Percentiles rank a stretch among this genome's conserved stretches.
phyloP scores from a whole-genome alignment of 2,113 vertebrate genomes.

The Panthera uncia region DNA sequence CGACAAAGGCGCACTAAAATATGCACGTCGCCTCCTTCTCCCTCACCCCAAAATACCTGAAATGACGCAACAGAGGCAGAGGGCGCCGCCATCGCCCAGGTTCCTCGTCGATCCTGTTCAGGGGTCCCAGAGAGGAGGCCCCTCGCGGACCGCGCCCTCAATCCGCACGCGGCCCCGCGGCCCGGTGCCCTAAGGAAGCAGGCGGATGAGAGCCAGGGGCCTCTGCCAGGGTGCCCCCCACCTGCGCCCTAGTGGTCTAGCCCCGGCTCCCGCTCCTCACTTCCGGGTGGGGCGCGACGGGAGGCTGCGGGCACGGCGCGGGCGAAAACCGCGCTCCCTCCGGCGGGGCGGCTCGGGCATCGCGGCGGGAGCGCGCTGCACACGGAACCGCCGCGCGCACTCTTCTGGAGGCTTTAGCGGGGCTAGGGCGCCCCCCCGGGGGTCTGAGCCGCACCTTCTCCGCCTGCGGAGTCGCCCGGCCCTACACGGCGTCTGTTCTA shows the following conservation, averaged over 20 bases:
- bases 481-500: too few species aligned
- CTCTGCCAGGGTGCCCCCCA: neutral
- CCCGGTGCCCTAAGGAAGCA: neutral
- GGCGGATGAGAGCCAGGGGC: neutral
- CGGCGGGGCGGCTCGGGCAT: accelerated
- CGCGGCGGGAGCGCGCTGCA: neutral
- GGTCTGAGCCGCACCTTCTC: too few species aligned
- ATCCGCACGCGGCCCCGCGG: accelerated
- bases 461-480: neutral
- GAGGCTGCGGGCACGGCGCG: accelerated
- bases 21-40: neutral
- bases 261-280: neutral
- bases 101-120: neutral
- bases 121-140: neutral
- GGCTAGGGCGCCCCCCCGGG: accelerated
- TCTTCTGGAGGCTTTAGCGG: neutral
- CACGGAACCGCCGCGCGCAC: accelerated
- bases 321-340: neutral
- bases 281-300: accelerated
- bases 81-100: neutral
- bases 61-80: neutral
- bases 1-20: neutral
- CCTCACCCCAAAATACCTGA: neutral
- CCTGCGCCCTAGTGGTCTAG: neutral
- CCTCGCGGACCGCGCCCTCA: neutral